Evolutionary conservation across 1,140 invertebrate species (phyloP), one percentile per base, ranked within the genome.

Genomic region (Ostrea denselamellosa): DNA sequence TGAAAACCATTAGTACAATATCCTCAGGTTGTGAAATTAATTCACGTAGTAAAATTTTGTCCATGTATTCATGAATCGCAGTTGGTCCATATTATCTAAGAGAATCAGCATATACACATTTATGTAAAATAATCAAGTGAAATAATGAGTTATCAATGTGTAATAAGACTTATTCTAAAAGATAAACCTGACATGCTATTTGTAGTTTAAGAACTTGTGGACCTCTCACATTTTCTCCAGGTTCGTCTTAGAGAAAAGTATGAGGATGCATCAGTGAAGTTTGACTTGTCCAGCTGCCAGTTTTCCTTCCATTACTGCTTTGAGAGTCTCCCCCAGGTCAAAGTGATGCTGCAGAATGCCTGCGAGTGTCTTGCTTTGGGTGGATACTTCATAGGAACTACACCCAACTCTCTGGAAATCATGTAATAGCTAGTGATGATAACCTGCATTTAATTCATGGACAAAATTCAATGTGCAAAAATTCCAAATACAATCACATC

Each of bases 301-400:
- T 99, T 99, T 96, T 97, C 98, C 28, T 97, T 99, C 92, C 96
- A 96, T 91, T 99, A 99, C 92, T 97, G 97, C 92, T 99, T 99
- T 96, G 98, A 99, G 95, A 97, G 97, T 85, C 95, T 98, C 86
- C 93, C 95, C n/a, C 98, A 99, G 95, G 98, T 98, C 0, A 96
- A 98, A 93, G 96, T 96, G 92, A 99, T 99, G 98, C 95, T 99
- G 0, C 96, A 96, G 88, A 99, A 99, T 96, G 97, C 97, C 8
- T 96, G 97, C 25, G 98, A 99, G 94, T 97, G 97, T 93, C 95
- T 99, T 7, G 96, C 96, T 90, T 96, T 97, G 0, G 98, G 98
- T 83, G 99, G 99, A 9, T 99, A 97, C 94, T 99, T 99, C 93
- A 98, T 99, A 94, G 99, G 98, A 44, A 99, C 98, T 2, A 97